Conservation (phyloP, 1,140 invertebrate species). For the Papilio glaucus region DNA sequence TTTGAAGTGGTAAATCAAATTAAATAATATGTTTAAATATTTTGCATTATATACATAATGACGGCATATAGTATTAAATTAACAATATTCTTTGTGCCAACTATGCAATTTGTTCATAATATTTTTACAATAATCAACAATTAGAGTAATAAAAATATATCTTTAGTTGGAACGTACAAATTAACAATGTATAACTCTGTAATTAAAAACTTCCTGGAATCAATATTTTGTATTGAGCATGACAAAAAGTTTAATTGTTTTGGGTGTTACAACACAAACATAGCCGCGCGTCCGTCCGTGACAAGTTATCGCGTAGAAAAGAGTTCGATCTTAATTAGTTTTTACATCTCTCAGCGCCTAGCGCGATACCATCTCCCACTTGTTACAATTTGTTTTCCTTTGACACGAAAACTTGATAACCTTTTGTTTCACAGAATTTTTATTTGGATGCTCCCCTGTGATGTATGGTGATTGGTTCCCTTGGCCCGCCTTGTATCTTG, state of each 20-base stretch:
- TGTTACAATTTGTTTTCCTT: constrained; percentile 81
- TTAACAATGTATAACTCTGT: not conserved
- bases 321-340: constrained; percentile 83
- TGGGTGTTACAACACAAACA: constrained; percentile 78
- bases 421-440: constrained; percentile 75
- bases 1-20: no score
- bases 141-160: not conserved
- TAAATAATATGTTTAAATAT: no score
- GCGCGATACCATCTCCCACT: constrained; percentile 76
- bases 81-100: not conserved
- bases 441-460: constrained; percentile 69
- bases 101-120: no score
- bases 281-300: constrained; percentile 65
- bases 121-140: not conserved
- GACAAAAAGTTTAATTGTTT: constrained; percentile 82
- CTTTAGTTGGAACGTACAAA: not conserved
- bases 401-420: constrained; percentile 68
- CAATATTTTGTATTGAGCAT: constrained; percentile 53
- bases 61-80: not conserved
- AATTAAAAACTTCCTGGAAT: constrained; percentile 10
- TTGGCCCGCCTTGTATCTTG: constrained; percentile 75
- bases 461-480: constrained; percentile 81
- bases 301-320: constrained; percentile 79
- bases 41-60: not conserved
- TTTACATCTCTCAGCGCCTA: constrained; percentile 81